Percentiles rank a stretch among this genome's conserved stretches.
These are phyloP conservation scores for Menidia beryllina DNA, from an alignment of 2,113 vertebrate species.

Conservation along the genomic window DNA sequence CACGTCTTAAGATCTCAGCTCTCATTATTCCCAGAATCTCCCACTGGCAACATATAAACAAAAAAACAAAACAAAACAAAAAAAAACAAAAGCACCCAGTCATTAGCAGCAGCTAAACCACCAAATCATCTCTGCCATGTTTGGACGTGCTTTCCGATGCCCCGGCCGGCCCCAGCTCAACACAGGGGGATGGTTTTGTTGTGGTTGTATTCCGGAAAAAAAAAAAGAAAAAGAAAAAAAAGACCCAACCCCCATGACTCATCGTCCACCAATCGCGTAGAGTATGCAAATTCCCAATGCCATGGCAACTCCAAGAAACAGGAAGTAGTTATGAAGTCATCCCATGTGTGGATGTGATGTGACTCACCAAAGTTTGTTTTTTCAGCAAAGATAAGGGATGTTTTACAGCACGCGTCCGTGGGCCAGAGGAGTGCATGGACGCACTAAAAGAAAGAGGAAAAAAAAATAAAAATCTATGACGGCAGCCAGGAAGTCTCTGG, in stretches of 20 bases:
- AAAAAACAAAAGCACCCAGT: slow-evolving; percentile 1
- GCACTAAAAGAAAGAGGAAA: too few relatives aligned
- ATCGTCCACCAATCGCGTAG: slow-evolving; percentile 69
- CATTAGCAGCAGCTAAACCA: slow-evolving; percentile 43
- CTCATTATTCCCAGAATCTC: not conserved
- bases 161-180: slow-evolving; percentile 27
- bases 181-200: slow-evolving; percentile 61
- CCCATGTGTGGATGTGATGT: slow-evolving; percentile 60
- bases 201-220: slow-evolving; percentile 50
- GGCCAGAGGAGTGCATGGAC: slow-evolving; percentile 19
- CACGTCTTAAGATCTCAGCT: not conserved
- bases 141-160: slow-evolving; percentile 67
- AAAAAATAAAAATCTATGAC: slow-evolving; percentile 49
- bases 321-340: slow-evolving; percentile 78
- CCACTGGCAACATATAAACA: not conserved
- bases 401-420: slow-evolving; percentile 43
- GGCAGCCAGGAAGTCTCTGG: slow-evolving; percentile 65
- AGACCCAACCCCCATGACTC: slow-evolving; percentile 74
- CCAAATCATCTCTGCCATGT: slow-evolving; percentile 59
- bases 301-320: slow-evolving; percentile 69
- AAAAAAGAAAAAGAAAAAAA: not conserved
- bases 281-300: slow-evolving; percentile 51
- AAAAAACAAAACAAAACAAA: not conserved
- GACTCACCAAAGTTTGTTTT: slow-evolving; percentile 66
- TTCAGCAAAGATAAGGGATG: slow-evolving; percentile 57